phyloP scores from a whole-genome alignment of 2,797 vertebrate genomes.

The Karalla daura region DNA sequence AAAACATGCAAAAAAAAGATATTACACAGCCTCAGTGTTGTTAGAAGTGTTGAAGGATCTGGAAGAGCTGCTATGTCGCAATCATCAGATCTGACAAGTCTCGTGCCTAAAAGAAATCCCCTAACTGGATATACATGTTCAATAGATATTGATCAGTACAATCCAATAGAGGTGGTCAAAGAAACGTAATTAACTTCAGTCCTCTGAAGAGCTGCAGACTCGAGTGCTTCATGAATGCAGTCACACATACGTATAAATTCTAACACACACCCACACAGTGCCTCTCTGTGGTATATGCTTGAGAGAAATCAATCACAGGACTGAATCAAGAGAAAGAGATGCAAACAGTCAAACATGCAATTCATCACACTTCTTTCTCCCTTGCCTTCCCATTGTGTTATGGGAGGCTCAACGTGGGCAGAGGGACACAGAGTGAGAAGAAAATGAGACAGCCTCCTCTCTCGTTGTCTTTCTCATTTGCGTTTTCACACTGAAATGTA shows the following conservation, averaged over 20 bases:
- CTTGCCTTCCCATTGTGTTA: constrained; percentile 19
- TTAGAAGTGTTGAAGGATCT: constrained; percentile 27
- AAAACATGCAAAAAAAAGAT: background rate
- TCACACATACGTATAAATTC: background rate
- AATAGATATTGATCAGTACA: constrained; percentile 69
- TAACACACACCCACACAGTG: constrained; percentile 3
- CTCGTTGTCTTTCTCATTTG: constrained; percentile 12
- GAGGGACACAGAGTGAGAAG: constrained; percentile 3
- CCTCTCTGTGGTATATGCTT: constrained; percentile 21
- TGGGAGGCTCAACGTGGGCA: constrained; percentile 11
- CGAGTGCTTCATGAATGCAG: constrained; percentile 5
- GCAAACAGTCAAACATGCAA: constrained; percentile 65
- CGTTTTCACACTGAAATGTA: constrained; percentile 23
- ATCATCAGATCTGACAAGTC: constrained; percentile 32
- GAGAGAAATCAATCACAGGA: constrained; percentile 57
- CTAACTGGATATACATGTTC: constrained; percentile 44
- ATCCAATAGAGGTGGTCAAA: constrained; percentile 52
- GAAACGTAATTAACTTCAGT: constrained; percentile 51
- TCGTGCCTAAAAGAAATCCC: constrained; percentile 25
- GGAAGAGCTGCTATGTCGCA: constrained; percentile 23
- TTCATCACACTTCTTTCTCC: constrained; percentile 52
- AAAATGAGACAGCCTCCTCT: constrained; percentile 27
- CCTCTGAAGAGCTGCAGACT: constrained; percentile 25
- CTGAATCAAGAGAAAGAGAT: constrained; percentile 62
- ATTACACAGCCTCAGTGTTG: background rate